Percentiles rank a stretch among this genome's conserved stretches.
Evolutionary conservation across 2,888 invertebrate genomes (phyloP).

Genomic region (Lacanobia oleracea): DNA sequence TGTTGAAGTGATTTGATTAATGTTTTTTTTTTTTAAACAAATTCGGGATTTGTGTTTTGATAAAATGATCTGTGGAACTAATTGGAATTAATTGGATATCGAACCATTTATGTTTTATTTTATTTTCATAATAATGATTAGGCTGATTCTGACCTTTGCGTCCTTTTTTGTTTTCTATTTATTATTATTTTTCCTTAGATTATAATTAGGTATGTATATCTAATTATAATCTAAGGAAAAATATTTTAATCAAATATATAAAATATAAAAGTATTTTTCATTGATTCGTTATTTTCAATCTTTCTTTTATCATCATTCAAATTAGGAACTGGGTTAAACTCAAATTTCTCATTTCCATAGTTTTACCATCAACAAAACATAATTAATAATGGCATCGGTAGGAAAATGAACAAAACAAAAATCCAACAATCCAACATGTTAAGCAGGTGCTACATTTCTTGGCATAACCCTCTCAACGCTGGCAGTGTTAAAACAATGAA

Average conservation of each 20-base stretch:
- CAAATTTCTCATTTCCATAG: background rate
- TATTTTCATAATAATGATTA: background rate
- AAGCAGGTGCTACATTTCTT: constrained; percentile 4
- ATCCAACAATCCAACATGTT: background rate
- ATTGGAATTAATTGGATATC: background rate
- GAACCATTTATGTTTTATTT: background rate
- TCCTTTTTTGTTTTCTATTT: too few relatives aligned
- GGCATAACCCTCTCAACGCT: background rate
- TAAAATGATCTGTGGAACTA: background rate
- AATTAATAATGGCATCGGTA: background rate
- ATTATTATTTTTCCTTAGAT: background rate
- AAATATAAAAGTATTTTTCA: too few relatives aligned
- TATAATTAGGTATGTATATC: too few relatives aligned
- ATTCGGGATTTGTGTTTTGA: too few relatives aligned
- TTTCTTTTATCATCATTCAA: background rate
- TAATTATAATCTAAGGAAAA: too few relatives aligned
- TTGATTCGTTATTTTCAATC: background rate
- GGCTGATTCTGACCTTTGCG: background rate
- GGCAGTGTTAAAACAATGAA: constrained; percentile 39
- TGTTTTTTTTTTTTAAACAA: background rate
- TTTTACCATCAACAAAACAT: background rate
- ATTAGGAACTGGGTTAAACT: background rate
- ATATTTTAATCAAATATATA: too few relatives aligned
- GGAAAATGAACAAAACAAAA: constrained; percentile 4
- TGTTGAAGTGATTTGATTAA: background rate